phyloP scores from a whole-genome alignment of 2,797 vertebrate species.

The Smutsia temminckii region DNA sequence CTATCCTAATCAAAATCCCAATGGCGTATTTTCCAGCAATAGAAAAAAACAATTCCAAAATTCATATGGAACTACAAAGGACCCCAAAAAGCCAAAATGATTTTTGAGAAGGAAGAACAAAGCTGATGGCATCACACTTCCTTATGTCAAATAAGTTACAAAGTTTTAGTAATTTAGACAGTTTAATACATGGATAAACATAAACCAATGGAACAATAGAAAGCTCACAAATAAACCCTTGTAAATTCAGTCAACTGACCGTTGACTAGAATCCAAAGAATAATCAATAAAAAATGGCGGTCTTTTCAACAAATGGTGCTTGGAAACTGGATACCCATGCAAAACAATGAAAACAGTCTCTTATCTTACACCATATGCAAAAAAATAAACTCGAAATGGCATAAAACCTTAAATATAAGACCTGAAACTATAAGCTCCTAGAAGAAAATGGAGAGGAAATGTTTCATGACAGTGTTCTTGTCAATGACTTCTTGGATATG shows the following conservation, averaged over 20 bases:
- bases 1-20: not conserved
- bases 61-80: not conserved
- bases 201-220: not conserved
- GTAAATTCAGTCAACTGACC: not conserved
- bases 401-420: not conserved
- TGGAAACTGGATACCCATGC: not conserved
- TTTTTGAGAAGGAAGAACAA: not conserved
- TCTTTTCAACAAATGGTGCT: not conserved
- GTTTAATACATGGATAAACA: not conserved
- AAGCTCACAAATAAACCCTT: not conserved
- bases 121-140: not conserved
- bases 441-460: not conserved
- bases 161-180: not conserved
- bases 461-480: not conserved
- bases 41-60: not conserved
- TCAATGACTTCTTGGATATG: not conserved
- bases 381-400: not conserved
- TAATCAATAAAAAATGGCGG: not conserved
- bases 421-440: not conserved
- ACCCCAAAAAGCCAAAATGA: not conserved
- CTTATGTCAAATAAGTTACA: not conserved
- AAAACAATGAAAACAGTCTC: not conserved
- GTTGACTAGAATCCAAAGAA: not conserved
- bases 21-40: not conserved
- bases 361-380: not conserved